Percentiles rank a stretch among this genome's conserved stretches.
phyloP scores from a whole-genome alignment of 2,113 vertebrate species.

The Hassar affinis region DNA sequence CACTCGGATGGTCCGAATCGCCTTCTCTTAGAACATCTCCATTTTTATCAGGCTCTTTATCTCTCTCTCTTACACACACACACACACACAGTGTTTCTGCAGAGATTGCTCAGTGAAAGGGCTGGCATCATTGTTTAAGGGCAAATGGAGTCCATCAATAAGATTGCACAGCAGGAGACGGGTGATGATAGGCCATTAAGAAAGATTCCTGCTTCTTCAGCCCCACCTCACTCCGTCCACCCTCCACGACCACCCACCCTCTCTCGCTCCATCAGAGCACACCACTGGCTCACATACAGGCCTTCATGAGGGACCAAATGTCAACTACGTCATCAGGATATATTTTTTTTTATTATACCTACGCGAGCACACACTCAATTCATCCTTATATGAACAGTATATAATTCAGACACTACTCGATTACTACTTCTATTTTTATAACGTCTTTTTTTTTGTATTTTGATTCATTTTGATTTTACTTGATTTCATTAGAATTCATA shows the following conservation, averaged over 20 bases:
- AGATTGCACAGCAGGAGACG: slow-evolving; percentile 36
- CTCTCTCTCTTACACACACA: slow-evolving; percentile 7
- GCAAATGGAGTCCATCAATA: slow-evolving; percentile 51
- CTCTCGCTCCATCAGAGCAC: not conserved
- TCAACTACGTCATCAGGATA: not conserved
- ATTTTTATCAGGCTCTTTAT: slow-evolving; percentile 40
- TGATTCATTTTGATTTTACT: not conserved
- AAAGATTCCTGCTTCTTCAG: slow-evolving; percentile 36
- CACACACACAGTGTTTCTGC: not conserved
- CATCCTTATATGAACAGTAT: no score
- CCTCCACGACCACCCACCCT: not conserved
- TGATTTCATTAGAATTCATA: not conserved
- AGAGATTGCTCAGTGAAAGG: slow-evolving; percentile 18
- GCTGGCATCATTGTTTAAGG: slow-evolving; percentile 44
- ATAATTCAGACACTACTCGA: not conserved
- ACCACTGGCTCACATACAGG: not conserved
- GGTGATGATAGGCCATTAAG: slow-evolving; percentile 47
- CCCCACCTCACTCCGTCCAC: slow-evolving; percentile 18
- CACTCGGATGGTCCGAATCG: slow-evolving; percentile 28
- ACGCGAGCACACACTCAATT: not conserved
- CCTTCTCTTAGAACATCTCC: slow-evolving; percentile 39
- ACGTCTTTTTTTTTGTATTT: not conserved
- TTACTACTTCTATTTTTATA: no score
- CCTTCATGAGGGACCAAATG: not conserved
- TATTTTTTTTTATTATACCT: not conserved